phyloP scores from a whole-genome alignment of 2,797 vertebrate genomes.

The Epinephelus coioides region DNA sequence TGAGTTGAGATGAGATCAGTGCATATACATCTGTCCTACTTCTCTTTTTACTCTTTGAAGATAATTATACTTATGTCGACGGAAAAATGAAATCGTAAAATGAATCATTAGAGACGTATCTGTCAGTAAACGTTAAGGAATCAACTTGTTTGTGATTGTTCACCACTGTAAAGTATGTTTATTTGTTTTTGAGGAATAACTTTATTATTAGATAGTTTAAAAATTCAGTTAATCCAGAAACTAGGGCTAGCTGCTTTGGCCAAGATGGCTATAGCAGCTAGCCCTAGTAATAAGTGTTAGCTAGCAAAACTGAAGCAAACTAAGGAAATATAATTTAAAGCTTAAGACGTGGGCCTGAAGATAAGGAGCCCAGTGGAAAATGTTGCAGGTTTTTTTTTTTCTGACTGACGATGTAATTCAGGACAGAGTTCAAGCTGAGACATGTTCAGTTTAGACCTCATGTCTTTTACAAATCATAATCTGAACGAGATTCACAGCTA shows the following conservation, averaged over 20 bases:
- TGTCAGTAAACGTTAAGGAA: not conserved
- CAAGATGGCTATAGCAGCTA: constrained; percentile 26
- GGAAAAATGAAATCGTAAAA: not conserved
- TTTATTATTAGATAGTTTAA: constrained; percentile 5
- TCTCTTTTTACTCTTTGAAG: constrained; percentile 9
- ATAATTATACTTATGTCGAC: not conserved
- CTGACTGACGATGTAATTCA: not conserved
- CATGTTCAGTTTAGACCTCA: not conserved
- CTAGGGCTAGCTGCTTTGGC: constrained; percentile 35
- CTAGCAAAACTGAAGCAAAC: constrained; percentile 20
- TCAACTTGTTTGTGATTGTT: not conserved
- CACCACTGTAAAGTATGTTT: not conserved
- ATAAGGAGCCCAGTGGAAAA: not conserved
- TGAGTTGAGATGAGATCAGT: constrained; percentile 1
- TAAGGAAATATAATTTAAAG: not conserved
- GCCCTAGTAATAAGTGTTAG: constrained; percentile 20
- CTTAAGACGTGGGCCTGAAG: not conserved
- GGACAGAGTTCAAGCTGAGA: not conserved
- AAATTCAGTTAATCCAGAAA: not conserved
- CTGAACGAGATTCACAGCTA: not conserved
- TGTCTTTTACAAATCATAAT: constrained; percentile 3
- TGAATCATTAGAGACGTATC: not conserved
- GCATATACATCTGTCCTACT: not conserved
- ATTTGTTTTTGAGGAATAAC: not conserved
- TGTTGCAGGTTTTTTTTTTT: not conserved